phyloP scores from a whole-genome alignment of 1,140 invertebrate genomes.

The Musca domestica region DNA sequence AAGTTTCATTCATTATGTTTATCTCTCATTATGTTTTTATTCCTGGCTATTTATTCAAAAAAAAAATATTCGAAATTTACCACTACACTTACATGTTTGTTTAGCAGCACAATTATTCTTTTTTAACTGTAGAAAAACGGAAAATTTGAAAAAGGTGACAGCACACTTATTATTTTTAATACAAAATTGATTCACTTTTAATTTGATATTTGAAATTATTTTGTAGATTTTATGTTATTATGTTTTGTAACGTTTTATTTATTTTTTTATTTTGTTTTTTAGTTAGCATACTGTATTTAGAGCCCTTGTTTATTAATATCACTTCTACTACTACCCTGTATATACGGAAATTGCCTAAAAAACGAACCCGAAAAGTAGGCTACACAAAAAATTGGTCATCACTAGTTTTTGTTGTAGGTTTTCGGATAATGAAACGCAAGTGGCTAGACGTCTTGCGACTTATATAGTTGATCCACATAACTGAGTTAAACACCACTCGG shows the following conservation, averaged over 20 bases:
- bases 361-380: background rate
- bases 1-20: too few species aligned
- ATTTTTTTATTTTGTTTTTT: constrained; percentile 7
- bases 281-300: too few species aligned
- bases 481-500: too few species aligned
- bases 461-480: too few species aligned
- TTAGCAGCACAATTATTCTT: background rate
- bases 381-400: background rate
- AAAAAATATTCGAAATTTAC: background rate
- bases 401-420: too few species aligned
- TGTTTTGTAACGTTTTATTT: background rate
- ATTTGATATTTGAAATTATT: constrained; percentile 4
- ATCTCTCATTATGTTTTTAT: background rate
- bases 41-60: background rate
- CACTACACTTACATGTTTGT: background rate
- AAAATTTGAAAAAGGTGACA: constrained; percentile 24
- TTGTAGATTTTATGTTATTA: constrained; percentile 6
- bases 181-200: background rate
- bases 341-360: background rate
- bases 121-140: background rate
- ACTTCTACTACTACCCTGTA: too few species aligned
- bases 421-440: too few species aligned
- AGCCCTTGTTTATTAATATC: too few species aligned
- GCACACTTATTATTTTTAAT: constrained; percentile 9
- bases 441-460: too few species aligned